Percentiles rank a stretch among this genome's conserved stretches.
phyloP scores from a whole-genome alignment of 2,797 vertebrate genomes.

The Microchirus variegatus region DNA sequence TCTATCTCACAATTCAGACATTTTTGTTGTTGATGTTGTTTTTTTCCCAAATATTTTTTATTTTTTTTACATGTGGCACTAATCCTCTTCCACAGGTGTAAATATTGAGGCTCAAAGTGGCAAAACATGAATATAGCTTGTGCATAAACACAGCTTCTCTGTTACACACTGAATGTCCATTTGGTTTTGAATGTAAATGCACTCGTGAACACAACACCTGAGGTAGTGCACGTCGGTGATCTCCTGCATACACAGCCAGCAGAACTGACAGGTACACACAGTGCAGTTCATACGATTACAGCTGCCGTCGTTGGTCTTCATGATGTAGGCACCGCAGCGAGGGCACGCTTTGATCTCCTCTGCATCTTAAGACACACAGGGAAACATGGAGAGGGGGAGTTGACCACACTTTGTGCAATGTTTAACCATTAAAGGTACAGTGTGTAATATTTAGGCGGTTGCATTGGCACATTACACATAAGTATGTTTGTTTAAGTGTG shows the following conservation, averaged over 20 bases:
- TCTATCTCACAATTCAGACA: no score
- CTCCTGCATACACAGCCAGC: slow-evolving; percentile 92
- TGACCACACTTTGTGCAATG: not conserved
- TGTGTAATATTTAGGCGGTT: no score
- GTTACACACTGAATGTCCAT: not conserved
- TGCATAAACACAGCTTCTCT: no score
- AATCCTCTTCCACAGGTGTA: no score
- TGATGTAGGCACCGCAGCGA: slow-evolving; percentile 90
- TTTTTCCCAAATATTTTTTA: no score
- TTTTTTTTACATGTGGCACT: no score
- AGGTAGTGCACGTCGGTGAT: slow-evolving; percentile 92
- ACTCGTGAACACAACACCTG: slow-evolving; percentile 73
- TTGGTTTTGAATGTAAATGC: not conserved
- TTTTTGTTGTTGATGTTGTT: no score
- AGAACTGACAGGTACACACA: slow-evolving; percentile 91
- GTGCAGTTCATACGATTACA: slow-evolving; percentile 93
- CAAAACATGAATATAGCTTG: no score
- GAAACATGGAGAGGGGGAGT: slow-evolving; percentile 6
- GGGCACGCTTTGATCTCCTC: slow-evolving; percentile 91
- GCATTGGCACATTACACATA: no score
- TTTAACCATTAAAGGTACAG: not conserved
- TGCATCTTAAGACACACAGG: slow-evolving; percentile 70
- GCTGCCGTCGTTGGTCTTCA: slow-evolving; percentile 92
- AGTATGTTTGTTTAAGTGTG: no score
- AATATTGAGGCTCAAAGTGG: no score